Percentiles rank a stretch among this genome's conserved stretches.
Conservation (phyloP, 2,797 vertebrate genomes). For the Gymnocypris eckloni region DNA sequence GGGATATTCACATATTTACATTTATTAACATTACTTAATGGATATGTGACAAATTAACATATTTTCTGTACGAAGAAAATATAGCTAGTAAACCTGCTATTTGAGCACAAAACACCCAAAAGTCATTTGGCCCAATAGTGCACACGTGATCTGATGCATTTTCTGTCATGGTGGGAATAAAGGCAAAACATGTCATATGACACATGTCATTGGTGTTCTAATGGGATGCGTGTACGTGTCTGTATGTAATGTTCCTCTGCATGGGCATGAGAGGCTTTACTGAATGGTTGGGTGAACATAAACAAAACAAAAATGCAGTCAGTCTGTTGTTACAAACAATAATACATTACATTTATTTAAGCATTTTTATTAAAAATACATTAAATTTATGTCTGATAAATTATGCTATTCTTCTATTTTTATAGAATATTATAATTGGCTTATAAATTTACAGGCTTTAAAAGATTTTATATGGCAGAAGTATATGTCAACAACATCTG, state of each 20-base stretch:
- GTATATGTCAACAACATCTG: conserved; percentile 7
- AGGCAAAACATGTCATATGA: neutral
- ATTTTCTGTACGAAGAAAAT: no score
- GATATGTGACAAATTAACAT: no score
- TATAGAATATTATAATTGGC: neutral
- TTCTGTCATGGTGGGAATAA: neutral
- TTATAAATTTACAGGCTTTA: no score
- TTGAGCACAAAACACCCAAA: neutral
- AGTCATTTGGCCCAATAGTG: neutral
- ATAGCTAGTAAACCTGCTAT: conserved; percentile 15
- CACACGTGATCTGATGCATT: neutral
- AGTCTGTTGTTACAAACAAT: no score
- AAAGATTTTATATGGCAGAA: neutral
- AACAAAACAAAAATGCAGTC: neutral
- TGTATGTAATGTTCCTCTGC: neutral
- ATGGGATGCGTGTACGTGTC: neutral
- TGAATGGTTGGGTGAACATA: neutral
- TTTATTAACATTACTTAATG: neutral
- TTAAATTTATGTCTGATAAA: no score
- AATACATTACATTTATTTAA: no score
- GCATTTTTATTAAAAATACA: no score
- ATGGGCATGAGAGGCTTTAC: neutral
- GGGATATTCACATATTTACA: neutral
- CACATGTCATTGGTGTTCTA: neutral
- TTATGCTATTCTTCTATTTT: no score